Evolutionary conservation across 2,888 invertebrate species (phyloP).

Genomic region (Ischnus inquisitorius): DNA sequence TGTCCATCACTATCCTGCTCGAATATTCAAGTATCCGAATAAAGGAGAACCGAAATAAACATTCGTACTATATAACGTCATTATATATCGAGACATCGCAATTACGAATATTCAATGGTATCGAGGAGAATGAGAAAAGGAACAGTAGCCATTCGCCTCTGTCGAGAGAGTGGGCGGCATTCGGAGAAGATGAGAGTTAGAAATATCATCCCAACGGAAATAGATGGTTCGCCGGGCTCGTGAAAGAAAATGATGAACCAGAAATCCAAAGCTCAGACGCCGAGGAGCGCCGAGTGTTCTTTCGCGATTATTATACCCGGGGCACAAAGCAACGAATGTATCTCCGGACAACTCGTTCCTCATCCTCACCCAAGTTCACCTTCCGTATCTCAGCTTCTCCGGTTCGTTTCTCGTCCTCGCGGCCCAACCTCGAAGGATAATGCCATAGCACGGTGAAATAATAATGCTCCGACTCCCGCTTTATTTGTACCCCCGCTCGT

Average conservation of each 20-base stretch:
- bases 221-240: not conserved
- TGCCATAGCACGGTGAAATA: constrained; percentile 59
- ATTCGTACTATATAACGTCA: too few species aligned
- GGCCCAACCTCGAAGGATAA: constrained; percentile 63
- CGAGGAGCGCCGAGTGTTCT: constrained; percentile 73
- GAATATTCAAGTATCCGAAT: too few species aligned
- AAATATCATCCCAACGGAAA: constrained; percentile 70
- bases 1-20: too few species aligned
- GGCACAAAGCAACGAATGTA: constrained; percentile 74
- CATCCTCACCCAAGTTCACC: constrained; percentile 29
- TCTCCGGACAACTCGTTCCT: constrained; percentile 54
- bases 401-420: constrained; percentile 46
- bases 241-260: constrained; percentile 71
- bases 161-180: constrained; percentile 1
- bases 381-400: constrained; percentile 16
- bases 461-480: constrained; percentile 58
- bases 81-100: constrained; percentile 19
- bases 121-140: constrained; percentile 13
- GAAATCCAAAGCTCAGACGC: constrained; percentile 48
- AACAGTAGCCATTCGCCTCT: constrained; percentile 1
- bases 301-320: constrained; percentile 76
- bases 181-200: constrained; percentile 59
- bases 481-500: constrained; percentile 44
- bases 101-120: constrained; percentile 16
- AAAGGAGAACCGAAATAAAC: too few species aligned